These are phyloP conservation scores for Coremacera marginata DNA, from an alignment of 2,888 invertebrate genomes.

Conservation along the genomic window DNA sequence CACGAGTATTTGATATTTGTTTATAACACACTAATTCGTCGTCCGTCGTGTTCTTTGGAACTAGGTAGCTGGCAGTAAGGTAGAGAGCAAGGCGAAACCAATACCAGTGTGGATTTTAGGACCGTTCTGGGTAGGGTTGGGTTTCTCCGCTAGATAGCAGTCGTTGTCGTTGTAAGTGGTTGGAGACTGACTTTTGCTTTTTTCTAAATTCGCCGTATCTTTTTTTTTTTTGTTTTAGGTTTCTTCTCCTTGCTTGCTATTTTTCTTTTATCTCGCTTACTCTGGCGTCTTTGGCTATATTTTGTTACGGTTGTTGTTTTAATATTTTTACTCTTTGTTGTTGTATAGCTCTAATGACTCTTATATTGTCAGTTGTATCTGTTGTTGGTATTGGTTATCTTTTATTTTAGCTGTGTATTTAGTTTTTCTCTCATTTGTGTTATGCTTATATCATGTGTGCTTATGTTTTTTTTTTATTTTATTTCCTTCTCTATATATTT, in stretches of 20 bases:
- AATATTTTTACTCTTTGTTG: constrained; percentile 34
- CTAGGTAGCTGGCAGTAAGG: not conserved
- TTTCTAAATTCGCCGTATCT: constrained; percentile 43
- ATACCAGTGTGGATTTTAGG: not conserved
- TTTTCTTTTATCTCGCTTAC: constrained; percentile 18
- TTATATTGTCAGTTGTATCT: constrained; percentile 39
- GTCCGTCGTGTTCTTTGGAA: not conserved
- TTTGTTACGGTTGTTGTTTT: constrained; percentile 16
- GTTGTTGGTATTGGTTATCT: constrained; percentile 40
- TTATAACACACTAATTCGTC: constrained; percentile 25
- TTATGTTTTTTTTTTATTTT: too few species aligned
- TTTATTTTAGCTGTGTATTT: not conserved
- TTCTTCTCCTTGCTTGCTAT: constrained; percentile 24
- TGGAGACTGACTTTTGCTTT: not conserved
- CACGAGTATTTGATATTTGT: constrained; percentile 18
- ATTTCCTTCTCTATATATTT: constrained; percentile 36
- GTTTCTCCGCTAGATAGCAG: constrained; percentile 29
- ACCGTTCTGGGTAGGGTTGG: not conserved
- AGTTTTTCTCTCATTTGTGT: constrained; percentile 25
- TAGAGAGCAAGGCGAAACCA: constrained; percentile 6
- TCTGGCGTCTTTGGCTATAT: constrained; percentile 14
- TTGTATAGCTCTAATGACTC: constrained; percentile 41
- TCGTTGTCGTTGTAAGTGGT: constrained; percentile 26
- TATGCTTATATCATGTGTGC: constrained; percentile 46
- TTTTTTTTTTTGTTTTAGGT: constrained; percentile 14